Conservation (phyloP, 2,888 invertebrate species). For the Caenorhabditis virilis region DNA sequence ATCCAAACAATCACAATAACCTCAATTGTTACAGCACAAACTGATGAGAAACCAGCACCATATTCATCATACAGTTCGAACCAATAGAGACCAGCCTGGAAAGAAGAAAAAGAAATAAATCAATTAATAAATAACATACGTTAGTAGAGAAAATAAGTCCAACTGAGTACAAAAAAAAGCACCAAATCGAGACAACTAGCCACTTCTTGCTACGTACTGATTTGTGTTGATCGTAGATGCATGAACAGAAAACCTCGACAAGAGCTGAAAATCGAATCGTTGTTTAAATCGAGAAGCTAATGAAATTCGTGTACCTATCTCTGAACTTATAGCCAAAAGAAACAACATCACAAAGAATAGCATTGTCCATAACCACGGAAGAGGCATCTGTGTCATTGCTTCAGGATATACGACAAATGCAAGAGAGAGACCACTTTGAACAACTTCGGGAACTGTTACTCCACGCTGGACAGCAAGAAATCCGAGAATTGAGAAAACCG, state of each 20-base stretch:
- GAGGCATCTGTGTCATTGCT: conserved; percentile 67
- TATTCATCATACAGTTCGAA: conserved; percentile 4
- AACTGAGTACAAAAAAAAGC: conserved; percentile 8
- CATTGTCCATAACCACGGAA: conserved; percentile 69
- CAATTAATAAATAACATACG: no score
- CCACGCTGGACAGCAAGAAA: conserved; percentile 41
- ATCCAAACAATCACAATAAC: conserved; percentile 1
- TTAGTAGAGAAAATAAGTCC: conserved; percentile 21
- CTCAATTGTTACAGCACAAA: background rate
- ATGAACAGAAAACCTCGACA: conserved; percentile 31
- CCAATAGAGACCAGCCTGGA: conserved; percentile 7
- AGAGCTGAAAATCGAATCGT: conserved; percentile 7
- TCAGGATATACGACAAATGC: conserved; percentile 70
- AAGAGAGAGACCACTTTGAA: conserved; percentile 67
- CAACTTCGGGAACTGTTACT: conserved; percentile 28
- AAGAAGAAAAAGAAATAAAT: no score
- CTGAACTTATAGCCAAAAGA: conserved; percentile 66
- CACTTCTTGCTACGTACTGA: conserved; percentile 14
- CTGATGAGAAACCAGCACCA: conserved; percentile 2
- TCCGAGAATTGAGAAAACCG: conserved; percentile 54
- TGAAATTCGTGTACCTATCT: no score
- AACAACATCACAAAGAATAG: conserved; percentile 70
- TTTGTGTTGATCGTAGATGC: conserved; percentile 20
- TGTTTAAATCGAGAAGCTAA: no score
- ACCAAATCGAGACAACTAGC: conserved; percentile 18